phyloP scores from a whole-genome alignment of 2,888 invertebrate genomes.

The Crepidodera aurea region DNA sequence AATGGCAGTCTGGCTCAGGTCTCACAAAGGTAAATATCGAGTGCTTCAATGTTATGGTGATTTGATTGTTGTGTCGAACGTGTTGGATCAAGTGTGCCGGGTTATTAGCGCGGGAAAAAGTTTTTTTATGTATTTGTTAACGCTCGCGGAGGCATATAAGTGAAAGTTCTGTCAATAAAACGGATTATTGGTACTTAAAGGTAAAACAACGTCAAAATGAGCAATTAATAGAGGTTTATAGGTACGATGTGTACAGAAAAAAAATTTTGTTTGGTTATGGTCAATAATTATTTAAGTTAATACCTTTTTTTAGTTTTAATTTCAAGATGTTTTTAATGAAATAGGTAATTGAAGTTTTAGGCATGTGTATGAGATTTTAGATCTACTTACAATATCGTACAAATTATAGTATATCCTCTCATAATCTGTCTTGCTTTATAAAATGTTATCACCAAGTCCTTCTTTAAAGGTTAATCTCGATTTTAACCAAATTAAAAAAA shows the following conservation, averaged over 20 bases:
- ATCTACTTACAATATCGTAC: too few species aligned
- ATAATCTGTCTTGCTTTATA: too few species aligned
- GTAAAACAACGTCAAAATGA: background rate
- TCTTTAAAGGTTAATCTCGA: too few species aligned
- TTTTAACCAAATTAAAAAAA: too few species aligned
- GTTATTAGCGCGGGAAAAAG: constrained; percentile 24
- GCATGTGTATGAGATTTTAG: too few species aligned
- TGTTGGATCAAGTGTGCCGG: constrained; percentile 25
- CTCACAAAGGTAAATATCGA: constrained; percentile 39
- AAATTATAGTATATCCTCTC: too few species aligned
- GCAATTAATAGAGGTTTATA: background rate
- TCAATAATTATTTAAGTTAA: background rate
- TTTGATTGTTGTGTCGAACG: constrained; percentile 22
- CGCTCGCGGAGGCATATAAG: constrained; percentile 1
- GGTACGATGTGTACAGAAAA: background rate
- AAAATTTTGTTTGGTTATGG: background rate
- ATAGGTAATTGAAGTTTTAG: too few species aligned
- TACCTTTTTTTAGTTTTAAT: too few species aligned
- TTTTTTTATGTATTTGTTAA: background rate
- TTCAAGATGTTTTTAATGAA: too few species aligned
- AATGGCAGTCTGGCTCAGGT: constrained; percentile 39
- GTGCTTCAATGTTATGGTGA: constrained; percentile 33
- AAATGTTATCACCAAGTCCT: too few species aligned
- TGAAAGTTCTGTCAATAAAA: constrained; percentile 16
- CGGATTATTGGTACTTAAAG: constrained; percentile 1